Base-by-base conservation (phyloP, 2,113 vertebrate species). In the Aegithalos caudatus region DNA sequence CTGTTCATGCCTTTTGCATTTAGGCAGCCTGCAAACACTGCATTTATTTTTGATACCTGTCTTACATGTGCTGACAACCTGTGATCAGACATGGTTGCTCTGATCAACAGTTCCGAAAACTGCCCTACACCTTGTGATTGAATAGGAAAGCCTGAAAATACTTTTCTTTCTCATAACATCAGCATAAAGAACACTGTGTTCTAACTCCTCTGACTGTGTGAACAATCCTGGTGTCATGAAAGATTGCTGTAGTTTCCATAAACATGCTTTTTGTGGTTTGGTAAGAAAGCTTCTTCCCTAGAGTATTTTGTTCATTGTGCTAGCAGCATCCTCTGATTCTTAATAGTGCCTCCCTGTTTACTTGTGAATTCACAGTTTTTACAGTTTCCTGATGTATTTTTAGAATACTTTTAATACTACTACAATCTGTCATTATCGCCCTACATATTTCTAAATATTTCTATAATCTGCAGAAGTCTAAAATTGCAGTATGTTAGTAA, bases 141-240 rank as follows among this genome's bases (percentile, higher is more conserved):
- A 77, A 28, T 77, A 73, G 64, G 31, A 79, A 47, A 51, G 47
- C 81, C 58, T 97, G 87, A 90, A 85, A 95, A 77, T 2, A 1
- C 51, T 91, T 89, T 60, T 24, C 35, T 82, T 93, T 80, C 44
- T 90, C 35, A 6, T 66, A 87, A 77, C 71, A 92, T 62, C 60
- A 90, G 56, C 65, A 10, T 80, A 83, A 88, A 56, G 92, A 93
- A 95, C 94, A 94, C 38, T 54, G 62, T 96, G 88, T 96, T 83
- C 93, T 86, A 90, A 58, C 58, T 85, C 27, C 51, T 83, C 74
- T 90, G 47, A 77, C 60, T 93, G 42, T 86, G 40, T 85, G 82
- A 95, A 83, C 85, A 92, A 3, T 81, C 56, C 50, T 88, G 40
- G 71, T 95, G 92, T 92, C 92, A 78, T 89, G 62, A 93, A 54